Percentiles rank a stretch among this genome's conserved stretches.
Conservation (phyloP, 2,888 invertebrate species). For the Mylabris sibirica region DNA sequence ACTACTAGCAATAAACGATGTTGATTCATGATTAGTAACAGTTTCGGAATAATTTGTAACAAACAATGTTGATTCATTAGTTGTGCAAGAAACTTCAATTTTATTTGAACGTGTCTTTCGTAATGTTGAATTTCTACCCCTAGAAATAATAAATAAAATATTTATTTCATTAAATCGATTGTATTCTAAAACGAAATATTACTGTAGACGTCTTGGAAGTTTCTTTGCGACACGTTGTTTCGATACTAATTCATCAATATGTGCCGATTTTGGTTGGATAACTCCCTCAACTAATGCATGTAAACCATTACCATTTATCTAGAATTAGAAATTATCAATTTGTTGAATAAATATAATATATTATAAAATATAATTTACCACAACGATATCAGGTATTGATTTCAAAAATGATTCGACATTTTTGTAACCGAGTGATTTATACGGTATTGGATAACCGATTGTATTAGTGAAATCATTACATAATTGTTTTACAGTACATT, state of each 20-base stretch:
- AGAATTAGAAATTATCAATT: conserved; percentile 25
- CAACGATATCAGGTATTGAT: conserved; percentile 46
- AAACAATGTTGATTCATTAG: not conserved
- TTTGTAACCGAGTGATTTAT: conserved; percentile 42
- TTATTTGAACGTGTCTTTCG: not conserved
- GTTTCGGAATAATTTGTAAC: not conserved
- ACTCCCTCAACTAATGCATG: conserved; percentile 42
- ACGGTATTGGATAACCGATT: conserved; percentile 48
- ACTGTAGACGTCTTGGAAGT: not conserved
- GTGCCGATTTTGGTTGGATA: conserved; percentile 46
- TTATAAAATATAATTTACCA: conserved; percentile 28
- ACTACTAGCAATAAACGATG: too few species aligned
- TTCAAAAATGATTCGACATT: conserved; percentile 45
- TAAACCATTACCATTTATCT: conserved; percentile 46
- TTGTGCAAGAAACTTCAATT: not conserved
- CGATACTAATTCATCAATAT: conserved; percentile 50
- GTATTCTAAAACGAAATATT: not conserved
- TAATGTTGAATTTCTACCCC: too few species aligned
- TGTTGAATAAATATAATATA: too few species aligned
- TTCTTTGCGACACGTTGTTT: conserved; percentile 40
- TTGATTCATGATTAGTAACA: not conserved
- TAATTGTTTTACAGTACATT: conserved; percentile 42
- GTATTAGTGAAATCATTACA: conserved; percentile 44
- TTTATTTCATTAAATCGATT: too few species aligned
- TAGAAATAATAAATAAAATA: too few species aligned